Conservation (phyloP, 1,140 invertebrate species). For the Zelostemma sp. region DNA sequence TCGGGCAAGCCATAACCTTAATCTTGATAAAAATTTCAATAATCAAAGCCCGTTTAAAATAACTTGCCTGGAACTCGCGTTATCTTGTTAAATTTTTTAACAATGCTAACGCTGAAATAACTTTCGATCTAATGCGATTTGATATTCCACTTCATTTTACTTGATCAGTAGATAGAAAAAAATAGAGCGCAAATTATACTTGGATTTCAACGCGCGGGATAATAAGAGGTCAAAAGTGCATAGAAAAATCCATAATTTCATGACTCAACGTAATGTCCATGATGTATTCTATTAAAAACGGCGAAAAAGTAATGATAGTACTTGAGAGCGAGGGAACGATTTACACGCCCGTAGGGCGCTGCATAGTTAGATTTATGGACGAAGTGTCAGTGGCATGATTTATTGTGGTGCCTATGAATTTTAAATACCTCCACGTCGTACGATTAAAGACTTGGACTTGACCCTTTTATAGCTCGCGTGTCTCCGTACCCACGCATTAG, state of each 20-base stretch:
- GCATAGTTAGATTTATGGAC: slow-evolving; percentile 41
- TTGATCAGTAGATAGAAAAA: no score
- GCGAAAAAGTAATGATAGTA: slow-evolving; percentile 26
- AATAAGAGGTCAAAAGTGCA: slow-evolving; percentile 18
- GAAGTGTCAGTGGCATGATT: slow-evolving; percentile 38
- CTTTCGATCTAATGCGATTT: no score
- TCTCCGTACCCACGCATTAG: slow-evolving; percentile 14
- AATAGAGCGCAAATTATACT: no score
- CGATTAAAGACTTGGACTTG: slow-evolving; percentile 14
- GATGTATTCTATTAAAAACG: slow-evolving; percentile 38
- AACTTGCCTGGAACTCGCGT: no score
- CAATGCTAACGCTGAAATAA: no score
- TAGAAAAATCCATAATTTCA: slow-evolving; percentile 29
- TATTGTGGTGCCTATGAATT: slow-evolving; percentile 42
- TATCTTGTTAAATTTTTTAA: no score
- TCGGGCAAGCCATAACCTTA: no score
- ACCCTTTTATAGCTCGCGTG: slow-evolving; percentile 13
- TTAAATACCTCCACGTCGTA: slow-evolving; percentile 36
- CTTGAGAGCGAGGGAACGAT: slow-evolving; percentile 28
- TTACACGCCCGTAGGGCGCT: slow-evolving; percentile 37
- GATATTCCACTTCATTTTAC: no score
- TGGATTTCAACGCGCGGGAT: no score
- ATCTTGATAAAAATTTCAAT: no score
- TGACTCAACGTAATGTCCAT: slow-evolving; percentile 28
- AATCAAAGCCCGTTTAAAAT: no score